phyloP scores from a whole-genome alignment of 1,140 invertebrate species.

The Scylla paramamosain region DNA sequence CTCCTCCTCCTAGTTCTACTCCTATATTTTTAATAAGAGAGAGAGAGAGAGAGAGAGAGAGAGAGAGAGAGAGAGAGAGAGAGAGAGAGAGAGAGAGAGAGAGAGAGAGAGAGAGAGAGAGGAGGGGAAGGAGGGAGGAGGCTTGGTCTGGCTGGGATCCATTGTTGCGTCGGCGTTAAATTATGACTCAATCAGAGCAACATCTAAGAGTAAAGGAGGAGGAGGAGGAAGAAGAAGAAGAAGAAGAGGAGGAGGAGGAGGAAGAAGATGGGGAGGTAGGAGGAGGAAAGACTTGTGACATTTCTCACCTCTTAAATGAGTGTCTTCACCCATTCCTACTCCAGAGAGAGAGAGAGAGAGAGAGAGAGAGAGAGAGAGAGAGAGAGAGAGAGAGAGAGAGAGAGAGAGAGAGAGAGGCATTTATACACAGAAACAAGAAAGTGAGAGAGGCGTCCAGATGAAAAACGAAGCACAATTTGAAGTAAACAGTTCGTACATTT shows the following conservation, averaged over 20 bases:
- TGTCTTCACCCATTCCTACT: not conserved
- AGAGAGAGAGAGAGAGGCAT: not conserved
- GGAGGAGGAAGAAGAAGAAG: not conserved
- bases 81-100: conserved; percentile 21
- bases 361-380: not conserved
- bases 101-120: conserved; percentile 11
- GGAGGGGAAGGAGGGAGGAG: not conserved
- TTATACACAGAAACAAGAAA: not conserved
- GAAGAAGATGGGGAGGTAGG: not conserved
- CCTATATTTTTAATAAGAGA: not conserved
- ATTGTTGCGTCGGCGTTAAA: conserved; percentile 62
- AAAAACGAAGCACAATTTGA: conserved; percentile 6
- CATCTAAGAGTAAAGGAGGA: conserved; percentile 34
- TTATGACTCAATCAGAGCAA: conserved; percentile 67
- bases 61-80: conserved; percentile 20
- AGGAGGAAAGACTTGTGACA: too few species aligned
- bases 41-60: conserved; percentile 15
- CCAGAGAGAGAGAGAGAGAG: not conserved
- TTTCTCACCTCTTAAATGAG: too few species aligned
- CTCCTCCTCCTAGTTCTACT: not conserved
- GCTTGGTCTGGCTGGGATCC: not conserved
- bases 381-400: not conserved
- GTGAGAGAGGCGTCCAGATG: not conserved
- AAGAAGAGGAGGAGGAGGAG: not conserved
- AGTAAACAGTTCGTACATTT: not conserved